A percentile compares a stretch with the other conserved stretches of the same genome.
These are phyloP conservation scores for Syrmaticus mikado DNA, from an alignment of 2,113 vertebrate genomes.

Conservation along the genomic window DNA sequence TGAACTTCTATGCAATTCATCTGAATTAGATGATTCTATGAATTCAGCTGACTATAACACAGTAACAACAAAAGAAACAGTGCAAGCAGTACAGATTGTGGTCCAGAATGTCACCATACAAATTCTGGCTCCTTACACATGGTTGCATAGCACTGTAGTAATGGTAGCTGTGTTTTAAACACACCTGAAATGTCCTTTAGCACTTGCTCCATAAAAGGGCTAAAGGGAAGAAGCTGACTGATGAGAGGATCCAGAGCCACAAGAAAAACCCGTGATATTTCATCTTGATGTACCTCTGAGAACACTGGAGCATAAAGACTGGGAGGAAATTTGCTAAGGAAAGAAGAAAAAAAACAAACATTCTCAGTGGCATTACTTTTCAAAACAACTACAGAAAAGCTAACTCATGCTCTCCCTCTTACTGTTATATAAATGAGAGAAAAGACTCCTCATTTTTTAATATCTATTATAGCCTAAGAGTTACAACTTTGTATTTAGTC, in stretches of 20 bases:
- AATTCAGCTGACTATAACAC: not conserved
- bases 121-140: not conserved
- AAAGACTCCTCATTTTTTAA: not conserved
- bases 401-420: not conserved
- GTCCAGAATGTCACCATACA: not conserved
- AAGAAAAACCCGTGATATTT: conserved; percentile 84
- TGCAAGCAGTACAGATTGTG: not conserved
- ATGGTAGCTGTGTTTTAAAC: conserved; percentile 14
- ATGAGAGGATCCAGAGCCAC: conserved; percentile 87
- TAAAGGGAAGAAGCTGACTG: conserved; percentile 83
- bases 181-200: conserved; percentile 81
- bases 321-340: conserved; percentile 88
- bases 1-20: not conserved
- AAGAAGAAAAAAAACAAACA: not conserved
- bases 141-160: not conserved
- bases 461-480: not conserved
- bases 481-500: not conserved
- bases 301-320: conserved; percentile 81
- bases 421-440: not conserved
- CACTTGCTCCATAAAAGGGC: conserved; percentile 84
- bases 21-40: not conserved
- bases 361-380: not conserved
- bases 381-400: not conserved
- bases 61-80: not conserved
- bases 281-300: conserved; percentile 75